phyloP scores from a whole-genome alignment of 1,140 invertebrate genomes.

The Caerostris darwini region DNA sequence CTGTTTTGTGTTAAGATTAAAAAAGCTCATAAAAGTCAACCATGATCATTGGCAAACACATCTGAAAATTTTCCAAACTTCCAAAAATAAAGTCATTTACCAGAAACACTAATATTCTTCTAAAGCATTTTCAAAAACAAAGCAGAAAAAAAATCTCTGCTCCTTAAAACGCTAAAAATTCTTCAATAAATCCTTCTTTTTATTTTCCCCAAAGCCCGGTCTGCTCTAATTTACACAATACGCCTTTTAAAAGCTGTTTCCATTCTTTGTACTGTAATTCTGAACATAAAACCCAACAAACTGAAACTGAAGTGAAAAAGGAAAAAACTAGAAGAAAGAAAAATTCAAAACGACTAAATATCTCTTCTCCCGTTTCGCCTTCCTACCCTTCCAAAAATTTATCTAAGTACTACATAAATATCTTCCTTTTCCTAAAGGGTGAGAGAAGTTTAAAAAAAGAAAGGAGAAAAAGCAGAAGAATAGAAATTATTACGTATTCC shows the following conservation, averaged over 20 bases:
- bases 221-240: not conserved
- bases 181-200: too few relatives aligned
- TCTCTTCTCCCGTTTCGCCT: not conserved
- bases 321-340: too few relatives aligned
- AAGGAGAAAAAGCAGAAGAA: not conserved
- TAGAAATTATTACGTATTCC: slow-evolving; percentile 16
- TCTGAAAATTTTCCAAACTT: too few relatives aligned
- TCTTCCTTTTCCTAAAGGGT: not conserved
- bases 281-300: not conserved
- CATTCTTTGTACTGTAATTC: slow-evolving; percentile 15
- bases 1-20: too few relatives aligned
- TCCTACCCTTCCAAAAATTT: not conserved
- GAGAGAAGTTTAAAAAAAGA: not conserved
- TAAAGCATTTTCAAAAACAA: too few relatives aligned
- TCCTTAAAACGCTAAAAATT: not conserved
- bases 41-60: too few relatives aligned
- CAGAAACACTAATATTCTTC: too few relatives aligned
- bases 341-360: not conserved
- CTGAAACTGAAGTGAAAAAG: not conserved
- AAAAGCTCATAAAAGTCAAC: too few relatives aligned
- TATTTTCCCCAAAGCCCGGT: not conserved
- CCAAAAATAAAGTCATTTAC: too few relatives aligned
- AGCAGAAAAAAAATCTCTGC: too few relatives aligned
- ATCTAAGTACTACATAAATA: slow-evolving; percentile 45
- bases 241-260: slow-evolving; percentile 2